A percentile compares a stretch with the other conserved stretches of the same genome.
Conservation (phyloP, 2,888 invertebrate species). For the Macropis europaea region DNA sequence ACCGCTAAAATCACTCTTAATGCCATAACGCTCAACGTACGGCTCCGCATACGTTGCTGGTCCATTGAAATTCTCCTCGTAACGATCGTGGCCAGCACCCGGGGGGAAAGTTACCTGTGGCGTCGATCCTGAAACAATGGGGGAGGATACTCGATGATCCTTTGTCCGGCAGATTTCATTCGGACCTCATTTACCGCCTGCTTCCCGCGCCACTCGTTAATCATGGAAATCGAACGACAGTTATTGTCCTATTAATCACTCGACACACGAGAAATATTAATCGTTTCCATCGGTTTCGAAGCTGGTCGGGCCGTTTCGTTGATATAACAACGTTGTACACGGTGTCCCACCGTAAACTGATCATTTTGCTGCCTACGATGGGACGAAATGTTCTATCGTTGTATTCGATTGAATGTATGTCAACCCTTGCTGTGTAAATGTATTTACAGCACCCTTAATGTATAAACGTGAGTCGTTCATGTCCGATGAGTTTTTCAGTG, state of each 20-base stretch:
- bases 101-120: slow-evolving; percentile 75
- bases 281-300: background rate
- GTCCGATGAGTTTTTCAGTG: too few species aligned
- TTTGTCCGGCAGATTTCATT: slow-evolving; percentile 4
- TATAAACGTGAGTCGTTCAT: too few species aligned
- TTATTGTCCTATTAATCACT: slow-evolving; percentile 15
- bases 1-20: slow-evolving; percentile 76
- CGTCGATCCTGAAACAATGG: slow-evolving; percentile 69
- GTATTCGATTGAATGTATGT: too few species aligned
- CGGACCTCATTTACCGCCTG: background rate
- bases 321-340: too few species aligned
- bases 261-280: slow-evolving; percentile 19
- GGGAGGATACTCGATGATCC: slow-evolving; percentile 2
- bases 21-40: slow-evolving; percentile 77
- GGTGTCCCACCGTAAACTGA: too few species aligned
- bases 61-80: slow-evolving; percentile 78
- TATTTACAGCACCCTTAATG: too few species aligned
- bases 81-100: slow-evolving; percentile 76
- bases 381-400: too few species aligned
- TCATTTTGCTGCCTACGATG: too few species aligned
- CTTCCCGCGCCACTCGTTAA: background rate
- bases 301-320: slow-evolving; percentile 10
- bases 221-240: slow-evolving; percentile 34
- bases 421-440: too few species aligned
- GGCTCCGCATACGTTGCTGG: slow-evolving; percentile 77